Evolutionary conservation across 1,140 invertebrate genomes (phyloP).

Genomic region (Littorina saxatilis): DNA sequence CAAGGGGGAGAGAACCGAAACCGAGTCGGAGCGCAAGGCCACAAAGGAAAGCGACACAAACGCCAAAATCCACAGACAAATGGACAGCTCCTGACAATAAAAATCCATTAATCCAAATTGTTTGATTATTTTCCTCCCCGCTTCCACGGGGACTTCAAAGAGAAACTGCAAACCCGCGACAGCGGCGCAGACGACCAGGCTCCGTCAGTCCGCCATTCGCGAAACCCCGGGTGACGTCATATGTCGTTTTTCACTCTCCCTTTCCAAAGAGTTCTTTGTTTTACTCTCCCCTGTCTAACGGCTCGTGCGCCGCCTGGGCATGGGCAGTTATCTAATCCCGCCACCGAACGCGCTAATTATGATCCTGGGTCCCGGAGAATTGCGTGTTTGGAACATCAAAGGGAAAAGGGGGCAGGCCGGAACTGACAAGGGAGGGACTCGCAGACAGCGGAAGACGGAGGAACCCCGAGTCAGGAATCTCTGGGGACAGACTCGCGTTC

Average conservation of each 20-base stretch:
- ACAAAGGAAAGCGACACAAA: conserved; percentile 24
- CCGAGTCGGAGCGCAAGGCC: not conserved
- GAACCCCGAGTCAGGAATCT: conserved; percentile 11
- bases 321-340: conserved; percentile 37
- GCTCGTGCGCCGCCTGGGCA: not conserved
- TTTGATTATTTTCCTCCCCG: conserved; percentile 36
- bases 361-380: conserved; percentile 8
- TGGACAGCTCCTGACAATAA: conserved; percentile 41
- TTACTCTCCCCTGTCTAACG: conserved; percentile 15
- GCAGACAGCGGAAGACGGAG: conserved; percentile 18
- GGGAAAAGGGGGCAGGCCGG: not conserved
- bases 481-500: not conserved
- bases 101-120: conserved; percentile 44
- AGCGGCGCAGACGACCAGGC: conserved; percentile 33
- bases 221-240: conserved; percentile 38
- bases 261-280: conserved; percentile 23
- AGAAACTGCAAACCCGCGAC: conserved; percentile 4
- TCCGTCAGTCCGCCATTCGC: not conserved
- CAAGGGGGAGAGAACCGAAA: not conserved
- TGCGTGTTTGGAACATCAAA: conserved; percentile 34
- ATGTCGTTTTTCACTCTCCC: conserved; percentile 24
- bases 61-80: conserved; percentile 32
- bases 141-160: conserved; percentile 32
- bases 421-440: not conserved
- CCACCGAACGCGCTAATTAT: conserved; percentile 36